Percentiles rank a stretch among this genome's conserved stretches.
phyloP scores from a whole-genome alignment of 2,888 invertebrate genomes.

The Thymelicus lineola region DNA sequence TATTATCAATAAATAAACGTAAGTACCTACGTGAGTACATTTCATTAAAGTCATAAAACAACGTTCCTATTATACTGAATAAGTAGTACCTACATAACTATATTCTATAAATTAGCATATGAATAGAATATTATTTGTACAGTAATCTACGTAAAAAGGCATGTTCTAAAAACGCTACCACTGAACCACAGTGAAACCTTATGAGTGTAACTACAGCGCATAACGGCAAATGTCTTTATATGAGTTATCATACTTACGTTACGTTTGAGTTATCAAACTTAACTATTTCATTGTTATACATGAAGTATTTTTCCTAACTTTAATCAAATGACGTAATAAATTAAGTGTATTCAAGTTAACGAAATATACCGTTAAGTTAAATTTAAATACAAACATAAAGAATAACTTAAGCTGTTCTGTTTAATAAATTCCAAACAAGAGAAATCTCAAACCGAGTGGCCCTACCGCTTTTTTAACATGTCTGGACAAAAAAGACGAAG shows the following conservation, averaged over 20 bases:
- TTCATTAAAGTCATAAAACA: too few relatives aligned
- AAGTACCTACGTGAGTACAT: too few relatives aligned
- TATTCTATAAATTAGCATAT: not conserved
- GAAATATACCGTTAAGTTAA: not conserved
- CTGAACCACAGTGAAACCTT: conserved; percentile 57
- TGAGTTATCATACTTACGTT: too few relatives aligned
- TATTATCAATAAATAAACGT: too few relatives aligned
- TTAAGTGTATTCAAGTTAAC: not conserved
- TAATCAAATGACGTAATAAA: too few relatives aligned
- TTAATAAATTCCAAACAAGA: conserved; percentile 15
- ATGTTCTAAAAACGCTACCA: conserved; percentile 54
- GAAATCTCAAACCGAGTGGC: conserved; percentile 28
- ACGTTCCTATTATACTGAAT: not conserved
- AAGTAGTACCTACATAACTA: not conserved
- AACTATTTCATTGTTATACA: conserved; percentile 11
- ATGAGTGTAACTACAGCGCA: conserved; percentile 48
- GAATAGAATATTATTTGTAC: not conserved
- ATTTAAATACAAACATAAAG: not conserved
- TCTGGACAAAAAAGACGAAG: conserved; percentile 50
- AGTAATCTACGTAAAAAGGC: conserved; percentile 34
- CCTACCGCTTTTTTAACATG: conserved; percentile 33
- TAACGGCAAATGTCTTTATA: conserved; percentile 50
- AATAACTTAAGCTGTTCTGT: not conserved
- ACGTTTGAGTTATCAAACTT: too few relatives aligned
- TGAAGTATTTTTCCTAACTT: not conserved